Percentiles rank a stretch among this genome's conserved stretches.
These are phyloP conservation scores for Zaprionus lineosus DNA, from an alignment of 2,888 invertebrate genomes.

Conservation along the genomic window DNA sequence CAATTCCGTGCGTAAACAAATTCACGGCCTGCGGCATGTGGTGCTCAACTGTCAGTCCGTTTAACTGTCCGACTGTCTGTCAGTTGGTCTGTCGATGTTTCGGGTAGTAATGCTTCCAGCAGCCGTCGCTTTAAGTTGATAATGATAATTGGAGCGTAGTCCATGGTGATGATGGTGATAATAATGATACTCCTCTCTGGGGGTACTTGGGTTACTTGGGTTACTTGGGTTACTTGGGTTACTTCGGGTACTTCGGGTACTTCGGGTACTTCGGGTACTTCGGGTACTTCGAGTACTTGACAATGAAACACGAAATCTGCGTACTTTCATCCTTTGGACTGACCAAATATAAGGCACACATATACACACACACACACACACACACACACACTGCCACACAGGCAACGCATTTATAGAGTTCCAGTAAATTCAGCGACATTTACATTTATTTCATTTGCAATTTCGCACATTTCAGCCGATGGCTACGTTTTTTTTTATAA, in stretches of 20 bases:
- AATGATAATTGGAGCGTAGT: not conserved
- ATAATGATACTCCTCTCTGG: conserved; percentile 8
- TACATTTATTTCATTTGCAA: conserved; percentile 22
- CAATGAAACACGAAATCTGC: conserved; percentile 12
- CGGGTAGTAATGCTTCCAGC: conserved; percentile 43
- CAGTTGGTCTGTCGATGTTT: not conserved
- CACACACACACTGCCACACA: too few relatives aligned
- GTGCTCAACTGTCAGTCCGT: conserved; percentile 24
- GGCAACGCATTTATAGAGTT: conserved; percentile 23
- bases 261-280: too few relatives aligned
- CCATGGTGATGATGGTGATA: conserved; percentile 8
- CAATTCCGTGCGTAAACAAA: conserved; percentile 56
- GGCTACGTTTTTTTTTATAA: conserved; percentile 12
- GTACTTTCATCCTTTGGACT: not conserved
- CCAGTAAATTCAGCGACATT: conserved; percentile 8
- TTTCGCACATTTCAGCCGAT: conserved; percentile 22
- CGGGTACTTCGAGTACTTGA: too few relatives aligned
- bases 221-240: too few relatives aligned
- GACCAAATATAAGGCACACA: too few relatives aligned
- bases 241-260: too few relatives aligned
- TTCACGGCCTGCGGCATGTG: conserved; percentile 51
- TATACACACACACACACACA: too few relatives aligned
- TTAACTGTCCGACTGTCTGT: not conserved
- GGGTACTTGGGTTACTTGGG: too few relatives aligned
- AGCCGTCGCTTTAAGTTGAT: conserved; percentile 29